phyloP scores from a whole-genome alignment of 1,140 invertebrate species.

The Cotesia chilonis region DNA sequence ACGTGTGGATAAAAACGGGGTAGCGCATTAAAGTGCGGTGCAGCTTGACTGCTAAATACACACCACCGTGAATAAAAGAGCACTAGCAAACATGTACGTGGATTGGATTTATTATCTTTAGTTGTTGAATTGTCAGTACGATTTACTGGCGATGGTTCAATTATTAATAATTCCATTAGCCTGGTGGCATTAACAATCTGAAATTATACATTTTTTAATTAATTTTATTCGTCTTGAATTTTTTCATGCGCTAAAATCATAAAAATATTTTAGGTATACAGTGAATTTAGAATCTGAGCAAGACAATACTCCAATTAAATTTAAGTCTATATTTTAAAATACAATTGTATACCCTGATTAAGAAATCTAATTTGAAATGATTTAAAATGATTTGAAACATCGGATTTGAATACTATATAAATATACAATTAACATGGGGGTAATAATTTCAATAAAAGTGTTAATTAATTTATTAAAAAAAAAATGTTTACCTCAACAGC shows the following conservation, averaged over 20 bases:
- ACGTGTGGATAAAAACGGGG: conserved; percentile 85
- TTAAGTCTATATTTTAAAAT: too few relatives aligned
- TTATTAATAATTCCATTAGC: conserved; percentile 66
- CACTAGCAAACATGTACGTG: conserved; percentile 80
- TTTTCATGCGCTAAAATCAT: conserved; percentile 13
- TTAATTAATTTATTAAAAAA: neutral
- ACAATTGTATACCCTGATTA: too few relatives aligned
- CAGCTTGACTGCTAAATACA: conserved; percentile 87
- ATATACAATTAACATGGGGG: too few relatives aligned
- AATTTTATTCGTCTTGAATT: neutral
- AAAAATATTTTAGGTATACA: conserved; percentile 7
- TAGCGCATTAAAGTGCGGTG: conserved; percentile 90
- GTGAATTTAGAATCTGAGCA: neutral
- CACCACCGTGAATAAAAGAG: conserved; percentile 92
- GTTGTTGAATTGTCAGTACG: conserved; percentile 51
- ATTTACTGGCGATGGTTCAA: conserved; percentile 65
- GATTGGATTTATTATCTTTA: conserved; percentile 54
- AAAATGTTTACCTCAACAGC: conserved; percentile 55
- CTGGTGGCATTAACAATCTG: conserved; percentile 69
- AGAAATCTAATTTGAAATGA: too few relatives aligned
- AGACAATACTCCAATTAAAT: too few relatives aligned
- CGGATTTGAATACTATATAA: too few relatives aligned
- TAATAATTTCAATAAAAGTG: neutral
- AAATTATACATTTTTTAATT: conserved; percentile 25
- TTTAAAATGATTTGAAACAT: too few relatives aligned